Evolutionary conservation across 2,797 vertebrate genomes (phyloP), one percentile per base, ranked within the genome.

Genomic region (Molossus alvarezi): DNA sequence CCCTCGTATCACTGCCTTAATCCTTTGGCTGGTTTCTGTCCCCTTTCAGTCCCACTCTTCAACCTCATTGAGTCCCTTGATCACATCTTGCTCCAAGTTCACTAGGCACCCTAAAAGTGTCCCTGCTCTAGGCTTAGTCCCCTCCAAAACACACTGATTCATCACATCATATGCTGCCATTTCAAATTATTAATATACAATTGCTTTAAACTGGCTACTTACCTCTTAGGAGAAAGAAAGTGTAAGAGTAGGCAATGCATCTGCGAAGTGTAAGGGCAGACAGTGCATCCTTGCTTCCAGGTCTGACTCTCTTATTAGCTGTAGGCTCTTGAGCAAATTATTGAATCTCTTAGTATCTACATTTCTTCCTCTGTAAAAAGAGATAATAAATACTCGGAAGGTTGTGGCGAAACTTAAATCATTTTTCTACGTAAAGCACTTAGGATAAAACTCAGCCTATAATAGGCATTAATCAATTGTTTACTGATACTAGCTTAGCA

Each of bases 171-270:
- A 57, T 9, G 5, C 33, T 58, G 45, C 9, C 69, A 48, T 89
- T 72, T 97, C 55, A 90, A 51, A 77, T 41, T 69, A 41, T n/a
- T 60, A 33, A 13, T 25, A 83, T 18, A 12, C 71, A 85, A 77
- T 37, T 87, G 27, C 51, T 96, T 67, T 89, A 89, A 81, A 41
- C 25, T 57, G 65, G 21, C 75, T 45, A 55, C 58, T 95, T 76
- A n/a, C 12, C 27, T 48, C 27, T 64, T 67, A 51, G n/a, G 80
- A 87, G 75, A 37, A 81, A 45, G 41, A 45, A 45, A 75, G 17
- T 17, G 3, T 14, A 55, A 83, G 23, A 45, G 33, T 2, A 64
- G 75, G 37, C 23, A 64, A 12, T 0, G 1, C 21, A 37, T 23
- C 72, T 45, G 41, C 6, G 41, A 45, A 75, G 17, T 17, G 3